Evolutionary conservation across 2,797 vertebrate species (phyloP), one percentile per base, ranked within the genome.

Genomic region (Brotula barbata): DNA sequence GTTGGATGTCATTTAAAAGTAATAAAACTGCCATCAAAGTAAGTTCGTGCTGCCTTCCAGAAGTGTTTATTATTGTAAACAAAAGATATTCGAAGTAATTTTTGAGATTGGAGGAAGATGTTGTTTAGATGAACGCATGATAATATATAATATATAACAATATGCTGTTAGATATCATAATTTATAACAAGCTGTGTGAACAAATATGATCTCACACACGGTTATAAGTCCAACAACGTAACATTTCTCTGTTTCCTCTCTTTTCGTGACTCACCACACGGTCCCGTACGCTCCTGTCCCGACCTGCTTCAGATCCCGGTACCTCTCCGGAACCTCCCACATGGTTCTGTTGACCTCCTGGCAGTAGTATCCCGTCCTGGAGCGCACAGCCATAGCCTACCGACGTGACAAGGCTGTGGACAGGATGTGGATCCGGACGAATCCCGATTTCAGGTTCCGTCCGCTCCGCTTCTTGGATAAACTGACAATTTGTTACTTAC

Each of bases 231-330:
- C n/a, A n/a, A n/a, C n/a, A n/a, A n/a, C n/a, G n/a, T n/a, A n/a
- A n/a, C n/a, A n/a, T n/a, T n/a, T n/a, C n/a, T n/a, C n/a, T n/a
- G 25, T 28, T 36, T 36, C 13, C 5, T 39, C 4, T 15, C 7
- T 14, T 5, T 3, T 7, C 0, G 1, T 60, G 37, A 19, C 94
- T 95, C 81, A 98, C 96, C 96, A 96, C 23, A 98, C 96, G 0
- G 94, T 94, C 45, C 96, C 96, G 20, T 98, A 98, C 1, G 96
- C 96, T 64, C 96, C 96, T 0, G 96, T 97, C 12, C 96, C 96
- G 73, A 96, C 92, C 58, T 95, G 92, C 82, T 93, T 90, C 76
- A 97, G 86, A 67, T 96, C 95, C 19, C 87, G 89, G 87, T 96
- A 98, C 85, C 93, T 87, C 57, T 94, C 93, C 78, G 93, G 92